These are phyloP conservation scores for Drosophila limbata DNA, from an alignment of 2,888 invertebrate species.

Conservation along the genomic window DNA sequence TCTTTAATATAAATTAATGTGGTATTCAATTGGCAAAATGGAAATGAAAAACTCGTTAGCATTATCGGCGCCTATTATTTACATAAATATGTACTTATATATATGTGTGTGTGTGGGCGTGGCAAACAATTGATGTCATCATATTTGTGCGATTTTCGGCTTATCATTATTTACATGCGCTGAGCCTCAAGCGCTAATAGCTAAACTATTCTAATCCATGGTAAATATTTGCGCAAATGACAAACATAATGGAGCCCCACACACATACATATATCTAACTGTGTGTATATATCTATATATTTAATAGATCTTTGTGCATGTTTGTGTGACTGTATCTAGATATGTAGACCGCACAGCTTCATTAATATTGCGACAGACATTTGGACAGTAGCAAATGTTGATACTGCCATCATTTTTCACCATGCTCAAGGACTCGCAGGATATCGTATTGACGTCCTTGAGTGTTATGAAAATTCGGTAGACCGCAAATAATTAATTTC, in stretches of 20 bases:
- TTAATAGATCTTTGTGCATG: background rate
- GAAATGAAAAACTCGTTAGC: conserved; percentile 42
- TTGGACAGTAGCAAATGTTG: conserved; percentile 32
- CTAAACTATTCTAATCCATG: conserved; percentile 67
- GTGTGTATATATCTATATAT: background rate
- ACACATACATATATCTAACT: conserved; percentile 3
- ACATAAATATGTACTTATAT: conserved; percentile 1
- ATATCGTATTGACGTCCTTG: conserved; percentile 10
- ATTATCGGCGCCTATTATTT: conserved; percentile 40
- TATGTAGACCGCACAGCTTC: conserved; percentile 53
- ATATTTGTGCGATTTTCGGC: conserved; percentile 65
- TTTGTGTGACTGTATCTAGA: conserved; percentile 14
- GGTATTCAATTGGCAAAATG: conserved; percentile 27
- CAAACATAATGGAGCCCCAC: conserved; percentile 40
- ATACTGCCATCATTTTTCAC: conserved; percentile 46
- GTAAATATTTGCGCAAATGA: conserved; percentile 60
- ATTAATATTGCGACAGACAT: conserved; percentile 51
- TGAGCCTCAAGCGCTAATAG: conserved; percentile 59
- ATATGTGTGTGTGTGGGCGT: conserved; percentile 33
- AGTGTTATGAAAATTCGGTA: conserved; percentile 21
- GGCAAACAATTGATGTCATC: conserved; percentile 64
- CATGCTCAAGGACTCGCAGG: background rate
- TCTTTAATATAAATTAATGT: conserved; percentile 20
- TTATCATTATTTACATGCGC: conserved; percentile 73
- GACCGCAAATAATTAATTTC: conserved; percentile 55